phyloP scores from a whole-genome alignment of 2,113 vertebrate genomes.

The Thalassarche chlororhynchos region DNA sequence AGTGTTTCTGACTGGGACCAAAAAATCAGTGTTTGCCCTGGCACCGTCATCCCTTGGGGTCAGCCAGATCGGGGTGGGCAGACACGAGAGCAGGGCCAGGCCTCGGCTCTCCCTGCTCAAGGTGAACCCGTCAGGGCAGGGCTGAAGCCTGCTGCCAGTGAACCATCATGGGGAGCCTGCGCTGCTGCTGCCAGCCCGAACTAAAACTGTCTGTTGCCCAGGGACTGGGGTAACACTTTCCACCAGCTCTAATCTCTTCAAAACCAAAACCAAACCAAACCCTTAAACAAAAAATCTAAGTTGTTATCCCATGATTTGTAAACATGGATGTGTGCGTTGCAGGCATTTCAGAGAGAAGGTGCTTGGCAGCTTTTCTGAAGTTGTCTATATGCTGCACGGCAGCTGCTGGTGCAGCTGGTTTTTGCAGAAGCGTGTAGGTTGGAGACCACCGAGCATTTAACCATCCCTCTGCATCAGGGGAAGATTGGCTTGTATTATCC shows the following conservation, averaged over 20 bases:
- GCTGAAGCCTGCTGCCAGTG: neutral
- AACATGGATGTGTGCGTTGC: neutral
- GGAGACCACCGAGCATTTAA: neutral
- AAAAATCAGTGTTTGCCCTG: neutral
- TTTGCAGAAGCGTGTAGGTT: neutral
- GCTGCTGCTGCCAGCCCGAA: neutral
- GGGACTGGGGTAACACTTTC: neutral
- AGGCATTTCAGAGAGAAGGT: neutral
- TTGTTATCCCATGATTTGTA: neutral
- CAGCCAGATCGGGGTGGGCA: neutral
- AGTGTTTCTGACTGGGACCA: neutral
- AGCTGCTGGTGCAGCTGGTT: neutral
- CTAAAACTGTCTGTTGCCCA: neutral
- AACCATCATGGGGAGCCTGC: accelerated
- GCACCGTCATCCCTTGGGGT: neutral
- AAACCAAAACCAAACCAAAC: neutral
- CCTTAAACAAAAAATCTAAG: neutral
- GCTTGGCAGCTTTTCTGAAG: neutral
- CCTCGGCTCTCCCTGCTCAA: neutral
- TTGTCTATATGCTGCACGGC: neutral
- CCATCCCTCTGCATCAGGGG: neutral
- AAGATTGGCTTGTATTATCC: neutral
- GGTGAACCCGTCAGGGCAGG: accelerated
- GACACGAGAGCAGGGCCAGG: accelerated
- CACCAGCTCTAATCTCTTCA: neutral